Evolutionary conservation across 1,140 invertebrate genomes (phyloP).

Genomic region (Rhagoletis zephyria): DNA sequence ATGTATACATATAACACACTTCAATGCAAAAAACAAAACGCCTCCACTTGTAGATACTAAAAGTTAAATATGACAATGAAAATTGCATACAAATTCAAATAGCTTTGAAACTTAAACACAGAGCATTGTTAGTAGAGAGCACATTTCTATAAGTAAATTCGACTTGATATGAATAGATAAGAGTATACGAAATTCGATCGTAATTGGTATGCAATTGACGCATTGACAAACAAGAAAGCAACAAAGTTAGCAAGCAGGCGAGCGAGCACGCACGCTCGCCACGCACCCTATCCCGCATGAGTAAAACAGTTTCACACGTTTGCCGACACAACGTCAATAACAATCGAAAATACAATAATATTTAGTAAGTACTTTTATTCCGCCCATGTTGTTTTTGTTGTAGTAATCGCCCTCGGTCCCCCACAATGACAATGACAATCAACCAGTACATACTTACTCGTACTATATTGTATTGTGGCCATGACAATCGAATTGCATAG

Average conservation of each 20-base stretch:
- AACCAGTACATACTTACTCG: no score
- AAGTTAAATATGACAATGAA: not conserved
- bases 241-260: not conserved
- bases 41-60: no score
- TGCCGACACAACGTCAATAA: constrained; percentile 8
- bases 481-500: no score
- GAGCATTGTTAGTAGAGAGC: not conserved
- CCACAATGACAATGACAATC: not conserved
- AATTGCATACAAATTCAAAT: not conserved
- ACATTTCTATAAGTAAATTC: no score
- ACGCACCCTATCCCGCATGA: not conserved
- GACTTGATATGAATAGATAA: not conserved
- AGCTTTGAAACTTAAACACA: no score
- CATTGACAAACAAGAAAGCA: no score
- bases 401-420: not conserved
- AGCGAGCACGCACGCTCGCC: not conserved
- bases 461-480: no score
- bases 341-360: not conserved
- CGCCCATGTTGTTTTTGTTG: not conserved
- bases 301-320: not conserved
- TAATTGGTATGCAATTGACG: not conserved
- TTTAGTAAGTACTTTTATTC: not conserved
- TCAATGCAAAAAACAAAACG: no score
- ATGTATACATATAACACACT: no score
- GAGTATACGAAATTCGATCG: not conserved